Evolutionary conservation across 1,140 invertebrate species (phyloP), one percentile per base, ranked within the genome.

Genomic region (Drosophila nannoptera): DNA sequence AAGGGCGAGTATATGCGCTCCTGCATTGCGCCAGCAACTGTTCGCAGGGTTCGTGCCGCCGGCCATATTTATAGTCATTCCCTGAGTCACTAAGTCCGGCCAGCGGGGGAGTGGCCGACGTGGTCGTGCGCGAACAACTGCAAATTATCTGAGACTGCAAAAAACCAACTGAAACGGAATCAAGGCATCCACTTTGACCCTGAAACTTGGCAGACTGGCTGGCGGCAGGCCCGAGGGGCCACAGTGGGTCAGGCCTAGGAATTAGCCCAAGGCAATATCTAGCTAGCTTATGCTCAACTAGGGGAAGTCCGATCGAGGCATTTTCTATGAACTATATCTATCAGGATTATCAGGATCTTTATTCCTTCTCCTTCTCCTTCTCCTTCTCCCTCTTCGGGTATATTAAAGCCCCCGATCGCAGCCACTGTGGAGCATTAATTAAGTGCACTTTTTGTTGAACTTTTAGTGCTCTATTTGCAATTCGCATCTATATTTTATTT

Each of bases 1-100:
- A 78, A 87, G 0, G 84, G 84, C 69, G 84, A 71, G 29, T 49
- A 56, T 29, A 87, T 61, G 3, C n/a, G 45, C 7, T 53, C 61
- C 43, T 42, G 46, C 72, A 76, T 80, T 58, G 54, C 64, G 11
- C 16, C 4, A 12, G 9, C 50, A 50, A 81, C 81, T 84, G 64
- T 64, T 35, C 22, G 7, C 32, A n/a, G 4, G 11, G 31, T 45
- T 22, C 54, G 35, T 67, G 69, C 12, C 31, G n/a, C 50, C 35
- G 7, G 35, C 31, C 48, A 16, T 35, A 54, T 81, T 77, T 84
- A 84, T 84, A 76, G 32, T 22, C 40, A 43, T 14, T n/a, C 12
- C 6, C 40, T 16, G 5, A 43, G 22, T 22, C 22, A 22, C 22
- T 22, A 22, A 22, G 22, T 22, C 3, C 22, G 1, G 22, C 22